Percentiles rank a stretch among this genome's conserved stretches.
These are phyloP conservation scores for Orthosia gracilis DNA, from an alignment of 2,888 invertebrate species.

Conservation along the genomic window DNA sequence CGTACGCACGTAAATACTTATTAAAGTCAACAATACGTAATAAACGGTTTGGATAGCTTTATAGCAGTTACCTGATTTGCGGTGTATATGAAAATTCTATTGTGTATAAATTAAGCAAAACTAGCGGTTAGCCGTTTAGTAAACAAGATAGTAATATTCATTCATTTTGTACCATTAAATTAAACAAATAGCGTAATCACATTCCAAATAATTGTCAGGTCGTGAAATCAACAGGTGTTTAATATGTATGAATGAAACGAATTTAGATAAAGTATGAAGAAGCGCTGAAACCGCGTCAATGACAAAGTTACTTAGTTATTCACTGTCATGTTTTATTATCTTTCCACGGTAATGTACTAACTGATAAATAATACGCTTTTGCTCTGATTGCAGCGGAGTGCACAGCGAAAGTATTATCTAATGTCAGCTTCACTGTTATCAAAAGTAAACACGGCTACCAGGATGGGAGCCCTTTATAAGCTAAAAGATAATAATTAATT, in stretches of 20 bases:
- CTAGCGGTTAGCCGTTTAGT: constrained; percentile 12
- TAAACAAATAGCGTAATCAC: constrained; percentile 49
- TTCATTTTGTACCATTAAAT: constrained; percentile 33
- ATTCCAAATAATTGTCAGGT: constrained; percentile 43
- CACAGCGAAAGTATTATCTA: constrained; percentile 61
- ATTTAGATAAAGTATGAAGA: constrained; percentile 55
- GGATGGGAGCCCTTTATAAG: constrained; percentile 29
- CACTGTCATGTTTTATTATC: constrained; percentile 58
- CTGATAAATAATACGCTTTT: constrained; percentile 55
- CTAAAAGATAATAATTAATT: constrained; percentile 25
- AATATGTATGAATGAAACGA: constrained; percentile 62
- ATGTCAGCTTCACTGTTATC: constrained; percentile 58
- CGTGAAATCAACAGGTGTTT: constrained; percentile 67
- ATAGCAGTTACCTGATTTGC: constrained; percentile 11
- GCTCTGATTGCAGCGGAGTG: constrained; percentile 55
- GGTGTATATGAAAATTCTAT: constrained; percentile 10
- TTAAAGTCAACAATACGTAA: constrained; percentile 42
- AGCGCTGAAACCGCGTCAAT: constrained; percentile 45
- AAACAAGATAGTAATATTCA: constrained; percentile 36
- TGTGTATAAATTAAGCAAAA: constrained; percentile 1
- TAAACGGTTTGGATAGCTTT: constrained; percentile 16
- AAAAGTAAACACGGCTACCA: constrained; percentile 56
- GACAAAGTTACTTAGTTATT: constrained; percentile 52
- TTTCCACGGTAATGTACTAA: constrained; percentile 48
- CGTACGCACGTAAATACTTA: constrained; percentile 39